These are phyloP conservation scores for Eira barbara DNA, from an alignment of 2,113 vertebrate genomes.

Conservation along the genomic window DNA sequence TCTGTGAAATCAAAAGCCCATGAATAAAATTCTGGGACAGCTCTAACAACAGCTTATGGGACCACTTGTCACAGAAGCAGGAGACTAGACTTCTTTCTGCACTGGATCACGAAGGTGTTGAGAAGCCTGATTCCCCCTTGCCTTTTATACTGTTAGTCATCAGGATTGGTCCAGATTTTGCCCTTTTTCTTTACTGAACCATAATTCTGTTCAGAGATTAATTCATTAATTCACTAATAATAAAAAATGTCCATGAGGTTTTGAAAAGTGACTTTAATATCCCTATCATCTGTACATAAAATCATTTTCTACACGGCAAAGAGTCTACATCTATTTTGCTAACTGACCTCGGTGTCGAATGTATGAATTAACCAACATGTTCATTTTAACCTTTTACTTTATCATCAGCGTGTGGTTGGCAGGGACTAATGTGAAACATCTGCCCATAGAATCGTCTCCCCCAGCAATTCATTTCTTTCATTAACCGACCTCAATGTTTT, in stretches of 20 bases:
- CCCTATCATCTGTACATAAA: no score
- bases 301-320: not conserved
- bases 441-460: not conserved
- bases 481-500: not conserved
- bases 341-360: not conserved
- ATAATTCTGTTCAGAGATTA: not conserved
- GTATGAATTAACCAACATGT: not conserved
- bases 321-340: not conserved
- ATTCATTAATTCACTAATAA: not conserved
- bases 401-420: not conserved
- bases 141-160: not conserved
- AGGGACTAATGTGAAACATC: not conserved
- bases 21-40: not conserved
- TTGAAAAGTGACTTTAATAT: not conserved
- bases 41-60: not conserved
- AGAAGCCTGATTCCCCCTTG: fast-evolving
- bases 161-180: not conserved
- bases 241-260: not conserved
- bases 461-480: not conserved
- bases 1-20: not conserved
- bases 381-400: not conserved
- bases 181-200: not conserved
- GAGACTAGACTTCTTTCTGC: not conserved
- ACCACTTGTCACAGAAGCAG: not conserved
- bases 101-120: not conserved